Percentiles rank a stretch among this genome's conserved stretches.
Evolutionary conservation across 2,888 invertebrate genomes (phyloP).

Genomic region (Cosmia pyralina): DNA sequence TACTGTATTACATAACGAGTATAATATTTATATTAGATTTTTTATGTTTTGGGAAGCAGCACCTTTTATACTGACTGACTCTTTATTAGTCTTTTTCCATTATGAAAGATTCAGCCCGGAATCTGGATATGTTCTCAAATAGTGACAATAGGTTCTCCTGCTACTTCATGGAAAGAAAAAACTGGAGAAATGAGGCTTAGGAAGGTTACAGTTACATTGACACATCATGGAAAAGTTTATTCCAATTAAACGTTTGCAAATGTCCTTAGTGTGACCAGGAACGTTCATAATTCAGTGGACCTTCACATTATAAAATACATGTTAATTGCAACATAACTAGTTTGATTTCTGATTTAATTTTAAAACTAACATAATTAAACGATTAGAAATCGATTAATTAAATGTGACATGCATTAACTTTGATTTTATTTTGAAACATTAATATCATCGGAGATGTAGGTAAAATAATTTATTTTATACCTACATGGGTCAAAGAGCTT

Average conservation of each 20-base stretch:
- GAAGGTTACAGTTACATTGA: background rate
- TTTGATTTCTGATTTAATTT: constrained; percentile 36
- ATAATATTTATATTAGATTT: too few relatives aligned
- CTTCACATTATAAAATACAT: constrained; percentile 36
- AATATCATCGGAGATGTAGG: constrained; percentile 31
- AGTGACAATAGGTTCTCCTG: background rate
- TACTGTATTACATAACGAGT: background rate
- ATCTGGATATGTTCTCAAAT: background rate
- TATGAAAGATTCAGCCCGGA: background rate
- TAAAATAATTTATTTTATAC: constrained; percentile 16
- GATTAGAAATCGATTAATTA: constrained; percentile 40
- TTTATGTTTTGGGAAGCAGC: too few relatives aligned
- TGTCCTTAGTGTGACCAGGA: background rate
- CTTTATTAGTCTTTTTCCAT: too few relatives aligned
- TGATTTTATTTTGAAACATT: constrained; percentile 24
- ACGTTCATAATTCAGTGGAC: background rate
- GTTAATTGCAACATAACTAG: constrained; percentile 31
- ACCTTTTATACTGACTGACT: too few relatives aligned
- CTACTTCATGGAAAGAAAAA: background rate
- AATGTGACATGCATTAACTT: constrained; percentile 18
- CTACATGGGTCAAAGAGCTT: background rate
- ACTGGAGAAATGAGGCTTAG: background rate
- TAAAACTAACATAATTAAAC: constrained; percentile 39
- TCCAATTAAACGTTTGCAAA: constrained; percentile 2
- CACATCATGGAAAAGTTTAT: background rate